A percentile compares a stretch with the other conserved stretches of the same genome.
These are phyloP conservation scores for cat (Felis catus) DNA, from an alignment of 2,113 vertebrate genomes.

Conservation along the genomic window DNA sequence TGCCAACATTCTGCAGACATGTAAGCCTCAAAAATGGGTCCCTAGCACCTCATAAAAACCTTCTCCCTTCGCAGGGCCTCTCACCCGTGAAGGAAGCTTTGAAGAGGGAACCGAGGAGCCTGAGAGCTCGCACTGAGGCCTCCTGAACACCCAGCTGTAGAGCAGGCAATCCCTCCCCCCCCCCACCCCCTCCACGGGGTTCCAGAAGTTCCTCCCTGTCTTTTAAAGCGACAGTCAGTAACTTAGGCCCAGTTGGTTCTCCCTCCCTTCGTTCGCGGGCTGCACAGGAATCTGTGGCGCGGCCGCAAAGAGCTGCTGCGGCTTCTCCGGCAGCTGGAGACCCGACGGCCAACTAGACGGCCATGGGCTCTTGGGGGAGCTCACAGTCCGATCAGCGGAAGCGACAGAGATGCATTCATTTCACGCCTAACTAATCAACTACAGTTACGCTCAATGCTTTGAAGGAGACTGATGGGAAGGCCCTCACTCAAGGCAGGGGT, in stretches of 20 bases:
- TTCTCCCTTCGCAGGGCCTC: slow-evolving; percentile 68
- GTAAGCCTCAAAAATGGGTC: slow-evolving; percentile 72
- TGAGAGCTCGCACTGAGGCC: background rate
- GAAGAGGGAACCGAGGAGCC: background rate
- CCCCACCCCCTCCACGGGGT: background rate
- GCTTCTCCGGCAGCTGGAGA: background rate
- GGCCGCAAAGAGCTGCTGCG: background rate
- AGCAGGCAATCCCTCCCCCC: background rate
- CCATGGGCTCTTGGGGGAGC: background rate
- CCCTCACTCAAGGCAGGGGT: background rate
- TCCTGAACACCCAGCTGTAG: background rate
- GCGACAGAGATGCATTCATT: background rate
- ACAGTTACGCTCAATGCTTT: background rate
- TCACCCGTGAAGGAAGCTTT: background rate
- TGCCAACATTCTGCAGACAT: slow-evolving; percentile 59
- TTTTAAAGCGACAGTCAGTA: slow-evolving; percentile 72
- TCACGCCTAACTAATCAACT: background rate
- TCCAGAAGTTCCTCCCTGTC: slow-evolving; percentile 28
- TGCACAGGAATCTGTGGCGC: background rate
- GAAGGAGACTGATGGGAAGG: background rate
- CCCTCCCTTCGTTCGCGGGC: background rate
- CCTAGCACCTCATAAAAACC: slow-evolving; percentile 75
- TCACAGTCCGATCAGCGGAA: background rate
- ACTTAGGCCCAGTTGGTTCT: background rate
- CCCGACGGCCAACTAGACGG: background rate